Evolutionary conservation across 92 coral and sea anemone species (phyloP).

Genomic region (Phenganax stokvisi): DNA sequence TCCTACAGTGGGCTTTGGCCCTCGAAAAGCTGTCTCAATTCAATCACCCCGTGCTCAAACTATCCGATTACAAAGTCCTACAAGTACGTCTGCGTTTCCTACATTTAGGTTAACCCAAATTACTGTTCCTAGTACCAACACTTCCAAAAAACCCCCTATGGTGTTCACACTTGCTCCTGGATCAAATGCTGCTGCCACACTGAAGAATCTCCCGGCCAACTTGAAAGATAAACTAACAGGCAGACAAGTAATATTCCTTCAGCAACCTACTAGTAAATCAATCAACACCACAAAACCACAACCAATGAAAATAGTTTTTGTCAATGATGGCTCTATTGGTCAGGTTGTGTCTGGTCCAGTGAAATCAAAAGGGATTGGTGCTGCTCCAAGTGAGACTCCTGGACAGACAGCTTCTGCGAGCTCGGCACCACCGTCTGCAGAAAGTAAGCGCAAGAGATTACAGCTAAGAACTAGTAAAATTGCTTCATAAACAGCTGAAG

Average conservation of each 20-base stretch:
- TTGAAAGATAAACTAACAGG: conserved; percentile 23
- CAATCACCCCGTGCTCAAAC: neutral
- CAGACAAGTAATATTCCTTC: conserved; percentile 16
- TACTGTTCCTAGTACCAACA: neutral
- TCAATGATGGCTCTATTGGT: conserved; percentile 68
- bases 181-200: neutral
- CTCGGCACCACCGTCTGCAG: neutral
- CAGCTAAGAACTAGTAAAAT: too few relatives aligned
- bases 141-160: neutral
- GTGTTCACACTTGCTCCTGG: conserved; percentile 33
- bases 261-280: conserved; percentile 13
- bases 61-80: neutral
- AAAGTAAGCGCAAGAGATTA: neutral
- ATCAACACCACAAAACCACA: conserved; percentile 35
- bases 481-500: too few relatives aligned
- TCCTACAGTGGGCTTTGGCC: neutral
- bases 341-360: conserved; percentile 59
- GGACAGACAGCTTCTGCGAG: neutral
- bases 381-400: neutral
- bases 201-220: conserved; percentile 5
- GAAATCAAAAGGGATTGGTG: conserved; percentile 8
- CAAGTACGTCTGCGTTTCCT: conserved; percentile 5
- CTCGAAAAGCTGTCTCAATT: conserved; percentile 9
- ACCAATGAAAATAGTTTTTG: conserved; percentile 61
- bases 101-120: conserved; percentile 2